A percentile compares a stretch with the other conserved stretches of the same genome.
Conservation (phyloP, 2,888 invertebrate species). For the Hydriomena furcata region DNA sequence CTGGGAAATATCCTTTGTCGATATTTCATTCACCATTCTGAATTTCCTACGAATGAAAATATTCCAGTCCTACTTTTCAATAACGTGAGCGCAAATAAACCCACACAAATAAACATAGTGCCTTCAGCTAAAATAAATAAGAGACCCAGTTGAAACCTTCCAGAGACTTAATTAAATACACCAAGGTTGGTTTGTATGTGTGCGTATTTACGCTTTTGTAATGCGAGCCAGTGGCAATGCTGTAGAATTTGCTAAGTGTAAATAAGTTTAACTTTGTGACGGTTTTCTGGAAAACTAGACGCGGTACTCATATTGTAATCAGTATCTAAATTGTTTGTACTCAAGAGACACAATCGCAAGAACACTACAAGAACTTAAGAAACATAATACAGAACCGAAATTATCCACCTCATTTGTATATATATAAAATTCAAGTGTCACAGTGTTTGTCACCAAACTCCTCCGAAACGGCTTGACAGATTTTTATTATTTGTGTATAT, state of each 20-base stretch:
- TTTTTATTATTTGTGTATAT: too few relatives aligned
- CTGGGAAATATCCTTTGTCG: too few relatives aligned
- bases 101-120: constrained; percentile 47
- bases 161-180: constrained; percentile 52
- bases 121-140: constrained; percentile 53
- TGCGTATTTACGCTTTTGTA: constrained; percentile 22
- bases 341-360: background rate
- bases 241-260: constrained; percentile 10
- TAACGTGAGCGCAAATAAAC: constrained; percentile 49
- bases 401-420: too few relatives aligned
- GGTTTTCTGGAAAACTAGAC: constrained; percentile 5
- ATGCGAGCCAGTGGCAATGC: constrained; percentile 18
- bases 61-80: constrained; percentile 41
- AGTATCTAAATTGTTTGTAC: background rate
- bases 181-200: constrained; percentile 38
- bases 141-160: constrained; percentile 42
- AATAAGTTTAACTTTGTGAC: constrained; percentile 14
- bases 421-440: too few relatives aligned
- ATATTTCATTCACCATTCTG: too few relatives aligned
- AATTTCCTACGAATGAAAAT: constrained; percentile 13
- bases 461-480: too few relatives aligned
- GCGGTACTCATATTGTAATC: background rate
- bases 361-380: background rate
- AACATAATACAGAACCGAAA: too few relatives aligned
- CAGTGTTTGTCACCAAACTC: too few relatives aligned